Conservation (phyloP, 2,888 invertebrate genomes). For the Sussaba pulchella region DNA sequence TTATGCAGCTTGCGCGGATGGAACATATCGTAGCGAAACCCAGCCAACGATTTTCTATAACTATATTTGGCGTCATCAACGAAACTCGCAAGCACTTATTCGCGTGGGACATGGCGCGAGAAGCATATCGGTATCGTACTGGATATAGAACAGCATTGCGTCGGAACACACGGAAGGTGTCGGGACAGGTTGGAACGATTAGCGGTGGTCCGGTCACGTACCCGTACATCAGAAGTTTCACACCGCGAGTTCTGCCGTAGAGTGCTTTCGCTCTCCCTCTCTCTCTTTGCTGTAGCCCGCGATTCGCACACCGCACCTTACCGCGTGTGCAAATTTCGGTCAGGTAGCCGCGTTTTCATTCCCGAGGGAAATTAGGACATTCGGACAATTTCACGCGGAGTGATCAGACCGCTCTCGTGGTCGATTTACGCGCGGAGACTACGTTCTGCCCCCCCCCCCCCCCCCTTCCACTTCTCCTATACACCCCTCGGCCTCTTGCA, state of each 20-base stretch:
- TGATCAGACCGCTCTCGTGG: constrained; percentile 65
- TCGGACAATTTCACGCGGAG: constrained; percentile 68
- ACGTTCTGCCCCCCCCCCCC: constrained; percentile 23
- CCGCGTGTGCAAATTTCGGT: constrained; percentile 63
- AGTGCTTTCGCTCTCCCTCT: neutral
- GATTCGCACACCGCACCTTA: constrained; percentile 61
- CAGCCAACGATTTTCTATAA: neutral
- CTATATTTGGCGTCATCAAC: neutral
- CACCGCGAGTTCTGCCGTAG: constrained; percentile 28
- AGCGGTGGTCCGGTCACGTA: constrained; percentile 56
- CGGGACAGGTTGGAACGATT: constrained; percentile 40
- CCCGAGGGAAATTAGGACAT: constrained; percentile 68
- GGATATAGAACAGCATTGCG: neutral
- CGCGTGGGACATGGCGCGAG: neutral
- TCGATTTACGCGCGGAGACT: constrained; percentile 62
- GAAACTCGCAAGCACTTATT: neutral
- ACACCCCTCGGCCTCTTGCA: too few relatives aligned
- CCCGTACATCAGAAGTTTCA: constrained; percentile 57
- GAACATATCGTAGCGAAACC: too few relatives aligned
- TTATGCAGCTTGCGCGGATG: too few relatives aligned
- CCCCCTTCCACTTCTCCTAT: too few relatives aligned
- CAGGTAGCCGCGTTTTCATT: constrained; percentile 60
- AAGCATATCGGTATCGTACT: neutral
- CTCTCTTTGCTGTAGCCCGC: constrained; percentile 28
- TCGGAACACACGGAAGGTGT: constrained; percentile 23